A percentile compares a stretch with the other conserved stretches of the same genome.
These are phyloP conservation scores for Cryptoprocta ferox DNA, from an alignment of 2,797 vertebrate genomes.

Conservation along the genomic window DNA sequence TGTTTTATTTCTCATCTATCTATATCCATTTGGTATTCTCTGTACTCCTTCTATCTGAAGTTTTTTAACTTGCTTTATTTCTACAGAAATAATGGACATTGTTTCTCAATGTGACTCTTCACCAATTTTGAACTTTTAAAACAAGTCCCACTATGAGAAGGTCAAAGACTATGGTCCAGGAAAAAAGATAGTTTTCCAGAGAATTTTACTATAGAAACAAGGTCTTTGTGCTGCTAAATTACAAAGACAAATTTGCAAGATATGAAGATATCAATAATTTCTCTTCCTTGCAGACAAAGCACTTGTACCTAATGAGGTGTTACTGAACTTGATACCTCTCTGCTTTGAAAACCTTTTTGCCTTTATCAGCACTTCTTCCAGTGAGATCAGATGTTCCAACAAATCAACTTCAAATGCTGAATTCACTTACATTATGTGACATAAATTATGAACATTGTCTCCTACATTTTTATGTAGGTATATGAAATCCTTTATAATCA, in stretches of 20 bases:
- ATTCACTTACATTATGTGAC: neutral
- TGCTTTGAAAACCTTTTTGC: slow-evolving; percentile 32
- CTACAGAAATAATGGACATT: neutral
- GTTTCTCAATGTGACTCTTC: neutral
- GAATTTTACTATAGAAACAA: neutral
- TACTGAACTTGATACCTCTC: slow-evolving; percentile 39
- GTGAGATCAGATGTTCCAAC: neutral
- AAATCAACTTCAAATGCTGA: slow-evolving; percentile 41
- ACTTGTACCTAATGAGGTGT: slow-evolving; percentile 60
- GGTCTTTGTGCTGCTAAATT: neutral
- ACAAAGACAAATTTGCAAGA: slow-evolving; percentile 21
- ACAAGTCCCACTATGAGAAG: neutral
- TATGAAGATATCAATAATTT: slow-evolving; percentile 37
- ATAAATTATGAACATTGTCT: neutral
- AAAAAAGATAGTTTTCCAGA: neutral
- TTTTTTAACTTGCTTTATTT: slow-evolving; percentile 9
- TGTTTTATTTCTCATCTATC: neutral
- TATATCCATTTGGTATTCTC: neutral
- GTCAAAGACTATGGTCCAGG: neutral
- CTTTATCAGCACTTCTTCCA: slow-evolving; percentile 47
- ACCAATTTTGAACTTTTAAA: slow-evolving; percentile 30
- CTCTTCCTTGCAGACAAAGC: slow-evolving; percentile 49
- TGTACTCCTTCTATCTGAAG: neutral
- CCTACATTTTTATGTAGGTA: neutral
- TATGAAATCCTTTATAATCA: neutral